Conservation (phyloP, 2,797 vertebrate genomes). For the Tragopan temminckii region DNA sequence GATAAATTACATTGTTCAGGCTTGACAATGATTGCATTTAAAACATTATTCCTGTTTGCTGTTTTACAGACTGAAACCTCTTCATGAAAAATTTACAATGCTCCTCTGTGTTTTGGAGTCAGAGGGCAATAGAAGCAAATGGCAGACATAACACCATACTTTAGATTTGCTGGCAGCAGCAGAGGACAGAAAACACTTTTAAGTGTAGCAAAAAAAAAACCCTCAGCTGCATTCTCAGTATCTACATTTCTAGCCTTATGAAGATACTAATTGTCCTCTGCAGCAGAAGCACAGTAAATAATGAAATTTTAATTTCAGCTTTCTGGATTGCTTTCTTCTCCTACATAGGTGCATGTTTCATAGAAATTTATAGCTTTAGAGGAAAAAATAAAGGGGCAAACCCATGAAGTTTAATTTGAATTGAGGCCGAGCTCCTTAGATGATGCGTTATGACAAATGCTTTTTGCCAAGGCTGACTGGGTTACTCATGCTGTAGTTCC, state of each 20-base stretch:
- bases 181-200: slow-evolving; percentile 78
- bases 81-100: slow-evolving; percentile 98
- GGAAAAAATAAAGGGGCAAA: slow-evolving; percentile 83
- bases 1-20: slow-evolving; percentile 99
- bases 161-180: slow-evolving; percentile 83
- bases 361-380: slow-evolving; percentile 87
- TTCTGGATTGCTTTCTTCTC: slow-evolving; percentile 86
- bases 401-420: slow-evolving; percentile 89
- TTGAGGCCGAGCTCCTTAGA: slow-evolving; percentile 82
- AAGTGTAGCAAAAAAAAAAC: slow-evolving; percentile 48
- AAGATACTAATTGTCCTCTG: slow-evolving; percentile 95
- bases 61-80: slow-evolving; percentile 90
- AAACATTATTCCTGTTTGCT: slow-evolving; percentile 99
- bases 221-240: slow-evolving; percentile 67
- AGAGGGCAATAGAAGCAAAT: slow-evolving; percentile 90
- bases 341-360: slow-evolving; percentile 89
- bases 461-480: slow-evolving; percentile 91
- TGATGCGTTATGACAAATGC: slow-evolving; percentile 91
- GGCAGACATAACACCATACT: slow-evolving; percentile 86
- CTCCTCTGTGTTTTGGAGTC: slow-evolving; percentile 88
- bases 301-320: slow-evolving; percentile 96
- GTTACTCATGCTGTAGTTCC: slow-evolving; percentile 86
- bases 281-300: slow-evolving; percentile 92
- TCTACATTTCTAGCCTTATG: slow-evolving; percentile 89
- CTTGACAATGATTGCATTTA: slow-evolving; percentile 99